Percentiles rank a stretch among this genome's conserved stretches.
Evolutionary conservation across 2,888 invertebrate genomes (phyloP).

Genomic region (Cheilosia impressa): DNA sequence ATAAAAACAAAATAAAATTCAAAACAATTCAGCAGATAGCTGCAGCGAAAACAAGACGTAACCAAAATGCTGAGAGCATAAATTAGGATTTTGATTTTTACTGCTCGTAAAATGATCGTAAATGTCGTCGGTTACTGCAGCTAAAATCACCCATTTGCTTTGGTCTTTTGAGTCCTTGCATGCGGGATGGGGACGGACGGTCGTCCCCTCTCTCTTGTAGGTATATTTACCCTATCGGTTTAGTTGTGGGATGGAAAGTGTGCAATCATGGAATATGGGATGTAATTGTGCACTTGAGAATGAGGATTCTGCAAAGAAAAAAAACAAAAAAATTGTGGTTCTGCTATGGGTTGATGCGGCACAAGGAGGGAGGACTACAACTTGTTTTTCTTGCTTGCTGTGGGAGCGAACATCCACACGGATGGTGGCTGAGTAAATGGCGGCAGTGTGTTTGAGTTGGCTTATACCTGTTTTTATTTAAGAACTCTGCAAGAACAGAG

Average conservation of each 20-base stretch:
- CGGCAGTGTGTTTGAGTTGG: constrained; percentile 42
- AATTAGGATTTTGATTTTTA: constrained; percentile 83
- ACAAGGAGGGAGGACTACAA: constrained; percentile 46
- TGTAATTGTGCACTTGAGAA: constrained; percentile 75
- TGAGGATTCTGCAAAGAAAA: constrained; percentile 60
- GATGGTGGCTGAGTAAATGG: constrained; percentile 65
- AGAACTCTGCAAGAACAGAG: constrained; percentile 45
- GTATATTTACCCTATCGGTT: not conserved
- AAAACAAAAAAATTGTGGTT: constrained; percentile 47
- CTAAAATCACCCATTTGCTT: constrained; percentile 82
- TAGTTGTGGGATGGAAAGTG: constrained; percentile 52
- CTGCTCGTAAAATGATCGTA: constrained; percentile 84
- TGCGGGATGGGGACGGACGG: constrained; percentile 6
- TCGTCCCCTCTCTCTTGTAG: constrained; percentile 4
- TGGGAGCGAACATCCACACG: constrained; percentile 64
- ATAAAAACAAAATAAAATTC: constrained; percentile 60
- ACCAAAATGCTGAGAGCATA: constrained; percentile 73
- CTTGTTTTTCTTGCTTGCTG: constrained; percentile 69
- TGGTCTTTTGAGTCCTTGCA: constrained; percentile 79
- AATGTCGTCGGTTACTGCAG: constrained; percentile 83
- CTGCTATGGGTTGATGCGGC: constrained; percentile 16
- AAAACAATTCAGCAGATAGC: constrained; percentile 13
- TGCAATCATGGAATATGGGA: constrained; percentile 73
- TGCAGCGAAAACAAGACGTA: constrained; percentile 67
- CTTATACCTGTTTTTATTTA: constrained; percentile 54